Evolutionary conservation across 1,140 invertebrate species (phyloP).

Genomic region (Gyrodactylus bullatarudis): DNA sequence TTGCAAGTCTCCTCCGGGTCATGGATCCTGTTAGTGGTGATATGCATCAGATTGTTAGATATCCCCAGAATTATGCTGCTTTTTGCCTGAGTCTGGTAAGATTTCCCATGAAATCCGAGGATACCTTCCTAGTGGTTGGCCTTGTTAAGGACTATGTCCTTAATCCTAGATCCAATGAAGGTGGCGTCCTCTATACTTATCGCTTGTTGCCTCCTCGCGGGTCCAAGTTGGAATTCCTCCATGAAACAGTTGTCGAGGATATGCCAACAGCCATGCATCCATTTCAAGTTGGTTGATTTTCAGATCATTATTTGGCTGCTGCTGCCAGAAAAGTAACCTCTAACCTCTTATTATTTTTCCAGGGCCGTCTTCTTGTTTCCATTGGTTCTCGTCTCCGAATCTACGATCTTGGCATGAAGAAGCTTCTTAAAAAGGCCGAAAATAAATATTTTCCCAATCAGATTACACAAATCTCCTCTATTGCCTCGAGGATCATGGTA

Average conservation of each 20-base stretch:
- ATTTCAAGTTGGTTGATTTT: too few species aligned
- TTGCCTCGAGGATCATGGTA: conserved; percentile 66
- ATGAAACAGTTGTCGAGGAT: conserved; percentile 71
- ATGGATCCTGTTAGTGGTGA: conserved; percentile 52
- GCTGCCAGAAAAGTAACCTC: too few species aligned
- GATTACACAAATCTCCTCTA: conserved; percentile 59
- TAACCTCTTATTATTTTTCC: too few species aligned
- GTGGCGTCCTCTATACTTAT: conserved; percentile 55
- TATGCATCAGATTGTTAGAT: conserved; percentile 37
- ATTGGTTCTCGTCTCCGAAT: conserved; percentile 58
- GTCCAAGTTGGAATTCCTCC: conserved; percentile 43
- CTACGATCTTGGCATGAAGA: conserved; percentile 86
- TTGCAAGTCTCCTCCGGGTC: conserved; percentile 69
- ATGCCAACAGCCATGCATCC: conserved; percentile 23
- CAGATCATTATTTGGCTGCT: too few species aligned
- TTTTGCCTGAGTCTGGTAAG: conserved; percentile 37
- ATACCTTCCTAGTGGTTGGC: conserved; percentile 45
- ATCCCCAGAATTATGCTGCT: conserved; percentile 86
- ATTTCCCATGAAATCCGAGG: conserved; percentile 33
- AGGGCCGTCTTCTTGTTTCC: conserved; percentile 56
- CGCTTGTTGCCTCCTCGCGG: conserved; percentile 30
- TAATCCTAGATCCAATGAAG: conserved; percentile 39
- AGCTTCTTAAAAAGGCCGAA: conserved; percentile 78
- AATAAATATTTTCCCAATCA: conserved; percentile 79
- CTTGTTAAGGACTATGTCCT: conserved; percentile 58